Conservation (phyloP, 2,113 vertebrate species). For the Lathamus discolor region DNA sequence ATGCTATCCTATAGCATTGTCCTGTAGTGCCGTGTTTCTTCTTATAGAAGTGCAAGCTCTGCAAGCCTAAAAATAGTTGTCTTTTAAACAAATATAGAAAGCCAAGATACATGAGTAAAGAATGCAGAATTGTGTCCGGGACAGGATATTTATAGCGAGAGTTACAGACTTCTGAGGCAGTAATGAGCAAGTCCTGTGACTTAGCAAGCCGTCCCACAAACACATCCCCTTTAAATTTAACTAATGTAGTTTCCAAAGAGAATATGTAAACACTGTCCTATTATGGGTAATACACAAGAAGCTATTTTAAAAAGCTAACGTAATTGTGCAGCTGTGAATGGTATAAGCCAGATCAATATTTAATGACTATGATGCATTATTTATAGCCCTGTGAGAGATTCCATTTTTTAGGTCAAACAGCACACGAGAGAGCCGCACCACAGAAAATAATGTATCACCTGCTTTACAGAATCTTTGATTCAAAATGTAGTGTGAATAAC, state of each 20-base stretch:
- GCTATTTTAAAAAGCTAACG: conserved; percentile 45
- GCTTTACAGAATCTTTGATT: conserved; percentile 44
- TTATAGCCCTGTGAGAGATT: conserved; percentile 69
- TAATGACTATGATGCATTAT: conserved; percentile 78
- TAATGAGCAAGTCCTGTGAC: neutral
- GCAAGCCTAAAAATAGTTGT: neutral
- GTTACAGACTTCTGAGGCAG: neutral
- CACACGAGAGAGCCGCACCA: conserved; percentile 32
- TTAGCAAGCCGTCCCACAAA: conserved; percentile 3
- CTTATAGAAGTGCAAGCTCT: neutral
- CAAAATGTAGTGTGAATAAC: conserved; percentile 13
- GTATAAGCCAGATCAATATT: conserved; percentile 76
- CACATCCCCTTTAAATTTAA: conserved; percentile 14
- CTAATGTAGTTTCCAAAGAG: conserved; percentile 31
- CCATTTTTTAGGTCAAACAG: conserved; percentile 55
- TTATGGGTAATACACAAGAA: conserved; percentile 28
- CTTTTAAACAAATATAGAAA: conserved; percentile 27
- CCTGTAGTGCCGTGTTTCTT: neutral
- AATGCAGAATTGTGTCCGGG: neutral
- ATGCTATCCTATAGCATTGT: neutral
- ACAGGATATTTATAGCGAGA: conserved; percentile 12
- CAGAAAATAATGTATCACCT: conserved; percentile 54
- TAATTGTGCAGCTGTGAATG: conserved; percentile 68
- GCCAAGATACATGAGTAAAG: neutral
- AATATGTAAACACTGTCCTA: conserved; percentile 37